phyloP scores from a whole-genome alignment of 2,113 vertebrate species.

The Rynchops niger region DNA sequence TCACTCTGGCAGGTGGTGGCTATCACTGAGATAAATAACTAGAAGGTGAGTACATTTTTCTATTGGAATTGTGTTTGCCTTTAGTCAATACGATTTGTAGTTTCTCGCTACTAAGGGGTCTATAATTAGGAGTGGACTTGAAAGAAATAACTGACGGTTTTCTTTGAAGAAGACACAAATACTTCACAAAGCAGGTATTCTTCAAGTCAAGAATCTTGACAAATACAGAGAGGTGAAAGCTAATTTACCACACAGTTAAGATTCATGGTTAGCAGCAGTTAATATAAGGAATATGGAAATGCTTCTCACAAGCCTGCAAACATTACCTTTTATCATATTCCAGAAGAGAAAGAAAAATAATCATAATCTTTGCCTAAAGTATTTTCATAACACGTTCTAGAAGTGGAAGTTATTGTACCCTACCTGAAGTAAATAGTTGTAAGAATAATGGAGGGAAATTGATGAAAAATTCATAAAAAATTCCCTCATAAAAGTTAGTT shows the following conservation, averaged over 20 bases:
- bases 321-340: not conserved
- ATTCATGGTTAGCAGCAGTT: not conserved
- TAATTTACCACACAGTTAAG: not conserved
- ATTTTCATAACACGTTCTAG: not conserved
- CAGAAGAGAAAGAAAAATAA: not conserved
- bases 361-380: not conserved
- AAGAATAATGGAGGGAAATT: not conserved
- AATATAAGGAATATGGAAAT: not conserved
- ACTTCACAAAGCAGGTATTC: not conserved
- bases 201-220: not conserved
- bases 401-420: not conserved
- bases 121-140: not conserved
- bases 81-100: not conserved
- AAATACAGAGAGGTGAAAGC: not conserved
- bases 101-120: not conserved
- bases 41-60: not conserved
- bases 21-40: not conserved
- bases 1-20: not conserved
- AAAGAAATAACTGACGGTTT: not conserved
- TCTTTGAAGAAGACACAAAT: not conserved
- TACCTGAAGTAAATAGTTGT: not conserved
- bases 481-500: not conserved
- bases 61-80: not conserved
- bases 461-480: not conserved
- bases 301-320: accelerated